Percentiles rank a stretch among this genome's conserved stretches.
Evolutionary conservation across 2,888 invertebrate species (phyloP).

Genomic region (Pyrochroa serraticornis): DNA sequence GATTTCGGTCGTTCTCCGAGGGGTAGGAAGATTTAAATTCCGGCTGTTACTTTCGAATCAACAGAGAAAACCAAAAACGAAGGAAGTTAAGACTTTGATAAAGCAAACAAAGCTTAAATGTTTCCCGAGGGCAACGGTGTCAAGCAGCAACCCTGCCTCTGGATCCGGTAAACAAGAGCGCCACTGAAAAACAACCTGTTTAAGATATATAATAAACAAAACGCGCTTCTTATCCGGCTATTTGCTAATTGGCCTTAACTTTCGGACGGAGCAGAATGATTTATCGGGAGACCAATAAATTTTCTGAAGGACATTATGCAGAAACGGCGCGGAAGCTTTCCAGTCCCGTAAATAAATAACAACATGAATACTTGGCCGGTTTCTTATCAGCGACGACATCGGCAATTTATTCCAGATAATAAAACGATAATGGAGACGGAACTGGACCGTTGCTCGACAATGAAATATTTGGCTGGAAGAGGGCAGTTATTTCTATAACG

Average conservation of each 20-base stretch:
- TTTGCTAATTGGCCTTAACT: constrained; percentile 16
- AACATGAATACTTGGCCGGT: no score
- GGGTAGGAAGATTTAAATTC: constrained; percentile 22
- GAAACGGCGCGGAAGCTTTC: no score
- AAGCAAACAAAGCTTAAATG: constrained; percentile 50
- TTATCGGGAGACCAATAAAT: background rate
- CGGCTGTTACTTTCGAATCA: constrained; percentile 39
- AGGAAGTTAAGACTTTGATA: constrained; percentile 48
- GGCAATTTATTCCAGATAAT: no score
- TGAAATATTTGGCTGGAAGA: no score
- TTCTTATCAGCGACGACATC: no score
- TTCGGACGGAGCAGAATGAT: background rate
- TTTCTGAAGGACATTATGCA: no score
- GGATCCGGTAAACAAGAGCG: constrained; percentile 15
- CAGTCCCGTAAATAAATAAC: no score
- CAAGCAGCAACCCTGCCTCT: constrained; percentile 14
- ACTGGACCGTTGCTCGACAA: no score
- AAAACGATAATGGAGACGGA: no score
- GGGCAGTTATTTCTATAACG: no score
- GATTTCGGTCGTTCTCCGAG: background rate
- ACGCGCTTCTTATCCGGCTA: constrained; percentile 5
- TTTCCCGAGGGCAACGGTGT: constrained; percentile 39
- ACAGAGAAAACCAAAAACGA: constrained; percentile 45
- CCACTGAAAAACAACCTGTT: constrained; percentile 17
- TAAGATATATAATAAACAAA: constrained; percentile 19